Percentiles rank a stretch among this genome's conserved stretches.
Evolutionary conservation across 2,113 vertebrate species (phyloP).

Genomic region (Sorex fumeus): DNA sequence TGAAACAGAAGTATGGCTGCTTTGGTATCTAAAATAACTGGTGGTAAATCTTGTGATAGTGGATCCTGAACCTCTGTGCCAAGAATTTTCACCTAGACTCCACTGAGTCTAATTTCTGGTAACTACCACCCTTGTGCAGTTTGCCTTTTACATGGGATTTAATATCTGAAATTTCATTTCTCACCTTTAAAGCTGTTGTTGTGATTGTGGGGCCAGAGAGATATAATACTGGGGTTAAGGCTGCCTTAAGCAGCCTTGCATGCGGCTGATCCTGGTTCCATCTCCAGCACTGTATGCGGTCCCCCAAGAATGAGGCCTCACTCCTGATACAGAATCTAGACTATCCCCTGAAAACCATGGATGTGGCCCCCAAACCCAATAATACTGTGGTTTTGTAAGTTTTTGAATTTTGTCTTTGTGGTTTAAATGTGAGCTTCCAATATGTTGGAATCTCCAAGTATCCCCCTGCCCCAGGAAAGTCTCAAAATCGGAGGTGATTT

Average conservation of each 20-base stretch:
- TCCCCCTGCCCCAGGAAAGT: neutral
- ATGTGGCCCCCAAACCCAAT: no score
- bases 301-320: no score
- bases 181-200: constrained; percentile 27
- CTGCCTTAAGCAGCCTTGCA: no score
- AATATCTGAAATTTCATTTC: neutral
- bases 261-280: no score
- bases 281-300: no score
- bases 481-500: neutral
- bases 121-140: neutral
- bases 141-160: constrained; percentile 1
- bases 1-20: neutral
- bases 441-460: neutral
- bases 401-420: neutral
- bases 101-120: neutral
- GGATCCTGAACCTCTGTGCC: neutral
- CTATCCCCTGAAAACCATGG: no score
- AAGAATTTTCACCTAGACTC: neutral
- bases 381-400: constrained; percentile 2
- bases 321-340: no score
- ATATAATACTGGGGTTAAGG: no score
- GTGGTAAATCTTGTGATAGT: neutral
- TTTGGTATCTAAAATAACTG: constrained; percentile 19
- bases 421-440: constrained; percentile 3
- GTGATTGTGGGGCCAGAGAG: neutral